phyloP scores from a whole-genome alignment of 2,113 vertebrate genomes.

The Nansenia antarctica region DNA sequence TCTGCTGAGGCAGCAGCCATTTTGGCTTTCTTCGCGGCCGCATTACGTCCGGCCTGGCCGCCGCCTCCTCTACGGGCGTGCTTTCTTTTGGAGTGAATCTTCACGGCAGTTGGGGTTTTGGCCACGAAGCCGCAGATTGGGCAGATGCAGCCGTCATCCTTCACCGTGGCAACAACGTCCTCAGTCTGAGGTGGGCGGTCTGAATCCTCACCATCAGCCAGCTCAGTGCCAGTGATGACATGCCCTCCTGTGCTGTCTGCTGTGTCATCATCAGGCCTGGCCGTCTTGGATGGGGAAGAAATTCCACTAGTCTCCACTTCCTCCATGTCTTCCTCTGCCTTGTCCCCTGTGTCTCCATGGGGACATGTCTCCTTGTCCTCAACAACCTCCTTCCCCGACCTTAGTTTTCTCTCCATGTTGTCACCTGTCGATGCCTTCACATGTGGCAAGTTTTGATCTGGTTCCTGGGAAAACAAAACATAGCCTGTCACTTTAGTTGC shows the following conservation, averaged over 20 bases:
- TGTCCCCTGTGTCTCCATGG: slow-evolving; percentile 44
- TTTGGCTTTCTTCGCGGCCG: slow-evolving; percentile 20
- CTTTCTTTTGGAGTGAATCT: slow-evolving; percentile 72
- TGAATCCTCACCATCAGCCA: not conserved
- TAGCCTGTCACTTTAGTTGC: not conserved
- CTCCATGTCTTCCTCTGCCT: slow-evolving; percentile 39
- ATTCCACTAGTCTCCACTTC: slow-evolving; percentile 52
- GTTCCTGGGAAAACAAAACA: slow-evolving; percentile 26
- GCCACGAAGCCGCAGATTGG: slow-evolving; percentile 64
- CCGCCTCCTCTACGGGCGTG: slow-evolving; percentile 30
- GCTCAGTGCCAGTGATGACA: slow-evolving; percentile 13
- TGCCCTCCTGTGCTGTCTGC: not conserved
- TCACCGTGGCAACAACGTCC: slow-evolving; percentile 11
- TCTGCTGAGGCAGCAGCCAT: not conserved
- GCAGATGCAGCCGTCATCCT: slow-evolving; percentile 48
- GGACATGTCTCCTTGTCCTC: slow-evolving; percentile 46
- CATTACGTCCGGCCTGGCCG: not conserved
- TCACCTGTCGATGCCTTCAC: slow-evolving; percentile 16
- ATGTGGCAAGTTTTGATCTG: slow-evolving; percentile 8
- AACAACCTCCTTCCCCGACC: slow-evolving; percentile 45
- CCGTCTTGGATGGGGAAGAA: slow-evolving; percentile 55
- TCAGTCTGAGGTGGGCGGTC: slow-evolving; percentile 11
- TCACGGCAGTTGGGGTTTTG: slow-evolving; percentile 72
- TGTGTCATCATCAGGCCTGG: slow-evolving; percentile 54
- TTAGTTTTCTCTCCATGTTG: slow-evolving; percentile 55